Base-by-base conservation (phyloP, 2,113 vertebrate genomes). In the Ceratotherium simum region DNA sequence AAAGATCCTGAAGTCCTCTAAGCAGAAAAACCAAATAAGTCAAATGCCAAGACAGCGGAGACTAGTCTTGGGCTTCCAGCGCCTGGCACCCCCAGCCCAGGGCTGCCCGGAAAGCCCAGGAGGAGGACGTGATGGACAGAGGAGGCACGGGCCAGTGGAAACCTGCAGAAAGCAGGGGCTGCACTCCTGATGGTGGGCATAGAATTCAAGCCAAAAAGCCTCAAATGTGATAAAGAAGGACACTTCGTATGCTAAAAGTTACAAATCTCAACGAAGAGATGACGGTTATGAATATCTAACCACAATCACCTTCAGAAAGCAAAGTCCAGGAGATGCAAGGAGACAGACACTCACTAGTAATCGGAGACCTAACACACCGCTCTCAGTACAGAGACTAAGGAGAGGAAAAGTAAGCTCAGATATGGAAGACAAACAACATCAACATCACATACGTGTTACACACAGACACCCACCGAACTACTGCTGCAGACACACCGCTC, bases 21-120 rank as follows among this genome's bases (percentile, higher is more conserved):
- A 58, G n/a, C 23, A 12, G 18, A 91, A 73, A 65, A 8, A 36
- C 23, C 42, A 33, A 33, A 18, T 6, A 51, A 29, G 33, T 11
- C 18, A 20, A 58, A 64, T 27, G 76, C n/a, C 31, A 21, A 75
- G 92, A 13, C 0, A 54, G 23, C 21, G 87, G 82, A 42, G 76
- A 36, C 67, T 64, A 56, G 0, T 3, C 82, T 0, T 2, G 3
- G 48, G 54, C n/a, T 54, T 17, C 31, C 0, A 6, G 31, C 29
- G 13, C 9, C 12, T 3, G 5, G 46, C 75, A 51, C 69, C 75
- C 8, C 25, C 25, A 9, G 9, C 7, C 56, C 17, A 6, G 20
- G 14, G 36, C 4, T 4, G 13, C 13, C 56, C 6, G 56, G 13
- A 31, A 54, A 8, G 3, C 33, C 21, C 20, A 9, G 12, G 21